Base-by-base conservation (phyloP, 2,888 invertebrate species). In the Cataglyphis albicans region DNA sequence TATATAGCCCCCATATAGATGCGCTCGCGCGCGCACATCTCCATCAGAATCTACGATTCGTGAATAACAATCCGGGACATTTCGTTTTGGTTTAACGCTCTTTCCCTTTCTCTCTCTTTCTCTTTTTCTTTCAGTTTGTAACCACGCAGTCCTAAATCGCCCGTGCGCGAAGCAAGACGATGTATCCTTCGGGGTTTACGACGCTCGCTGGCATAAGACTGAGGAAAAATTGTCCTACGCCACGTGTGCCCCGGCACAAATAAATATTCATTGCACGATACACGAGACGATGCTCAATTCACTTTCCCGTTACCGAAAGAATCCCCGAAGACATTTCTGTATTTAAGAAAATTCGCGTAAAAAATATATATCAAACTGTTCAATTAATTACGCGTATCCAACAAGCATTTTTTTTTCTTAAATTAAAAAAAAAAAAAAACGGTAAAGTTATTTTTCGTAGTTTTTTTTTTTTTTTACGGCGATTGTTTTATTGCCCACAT, bases 161-260 rank as follows among this genome's bases (percentile, higher is more conserved):
- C 10, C 3, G 41, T 1, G 41, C 41, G 59, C 44, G 57, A 29
- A 29, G 10, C 29, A 55, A 68, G 44, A 74, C 81, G 75, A 75
- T 82, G 85, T 89, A 89, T 89, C 86, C 89, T 87, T 73, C 64
- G 64, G 83, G 81, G 88, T 90, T 89, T 90, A 89, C 81, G 89
- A 90, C 84, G 87, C 88, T 88, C 86, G 82, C 78, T 76, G 76
- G 59, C 52, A 68, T 64, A 55, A 74, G 55, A 21, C 32, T 3
- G 59, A 32, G 76, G 48, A 55, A 63, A 64, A 78, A 84, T 41
- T 82, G 32, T 38, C 38, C 29, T 18, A 12, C 61, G 63, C 52
- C 68, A 41, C 64, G 64, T 67, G 52, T 55, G 63, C 41, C 41
- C 52, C n/a, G 7, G 7, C 18, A 18, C n/a, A 64, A 38, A 57